Percentiles rank a stretch among this genome's conserved stretches.
Evolutionary conservation across 2,113 vertebrate genomes (phyloP).

Genomic region (Leucopsar rothschildi): DNA sequence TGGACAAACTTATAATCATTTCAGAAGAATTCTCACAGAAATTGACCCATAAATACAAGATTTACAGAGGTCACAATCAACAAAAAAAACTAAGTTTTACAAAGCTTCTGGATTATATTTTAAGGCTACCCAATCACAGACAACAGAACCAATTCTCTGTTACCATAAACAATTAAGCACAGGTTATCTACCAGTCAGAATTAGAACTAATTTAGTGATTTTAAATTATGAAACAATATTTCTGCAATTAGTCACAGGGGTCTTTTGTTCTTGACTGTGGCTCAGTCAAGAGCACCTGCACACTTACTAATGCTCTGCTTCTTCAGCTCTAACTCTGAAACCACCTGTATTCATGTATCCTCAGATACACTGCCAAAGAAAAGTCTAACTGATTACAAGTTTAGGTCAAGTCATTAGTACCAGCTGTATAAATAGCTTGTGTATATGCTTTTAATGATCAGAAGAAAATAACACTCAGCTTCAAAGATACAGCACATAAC

Average conservation of each 20-base stretch:
- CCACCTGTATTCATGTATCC: background rate
- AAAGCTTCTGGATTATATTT: background rate
- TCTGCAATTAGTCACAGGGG: background rate
- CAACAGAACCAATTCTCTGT: background rate
- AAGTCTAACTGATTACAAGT: background rate
- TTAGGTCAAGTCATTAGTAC: slow-evolving; percentile 28
- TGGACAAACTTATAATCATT: background rate
- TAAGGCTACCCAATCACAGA: background rate
- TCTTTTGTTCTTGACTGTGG: background rate
- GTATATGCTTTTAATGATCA: slow-evolving; percentile 5
- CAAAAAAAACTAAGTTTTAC: background rate
- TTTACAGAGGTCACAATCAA: background rate
- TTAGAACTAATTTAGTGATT: background rate
- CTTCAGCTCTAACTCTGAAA: background rate
- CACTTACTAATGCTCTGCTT: background rate
- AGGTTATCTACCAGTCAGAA: background rate
- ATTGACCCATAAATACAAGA: background rate
- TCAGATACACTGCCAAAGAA: background rate
- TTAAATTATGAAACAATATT: background rate
- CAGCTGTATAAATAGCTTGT: slow-evolving; percentile 4
- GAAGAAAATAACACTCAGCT: background rate
- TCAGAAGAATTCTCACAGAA: background rate
- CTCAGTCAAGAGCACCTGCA: background rate
- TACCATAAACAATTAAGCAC: background rate
- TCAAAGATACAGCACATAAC: slow-evolving; percentile 36